Conservation (phyloP, 2,888 invertebrate genomes). For the Leptura quadrifasciata region DNA sequence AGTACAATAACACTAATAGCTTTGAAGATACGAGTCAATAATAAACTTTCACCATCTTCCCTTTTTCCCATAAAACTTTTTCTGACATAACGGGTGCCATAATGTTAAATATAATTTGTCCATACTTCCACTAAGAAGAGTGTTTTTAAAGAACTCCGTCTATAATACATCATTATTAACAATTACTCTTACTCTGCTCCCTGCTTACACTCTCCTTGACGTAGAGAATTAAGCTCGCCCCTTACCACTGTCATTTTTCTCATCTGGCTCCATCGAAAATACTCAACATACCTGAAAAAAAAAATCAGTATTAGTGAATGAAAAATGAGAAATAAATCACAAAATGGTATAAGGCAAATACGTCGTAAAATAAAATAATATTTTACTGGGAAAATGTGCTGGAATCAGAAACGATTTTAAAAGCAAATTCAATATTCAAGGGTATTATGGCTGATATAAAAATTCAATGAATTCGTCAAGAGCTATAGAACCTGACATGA, state of each 20-base stretch:
- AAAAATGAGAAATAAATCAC: background rate
- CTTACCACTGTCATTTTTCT: background rate
- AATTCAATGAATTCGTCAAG: constrained; percentile 62
- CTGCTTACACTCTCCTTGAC: background rate
- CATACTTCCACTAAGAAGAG: too few relatives aligned
- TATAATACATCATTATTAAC: too few relatives aligned
- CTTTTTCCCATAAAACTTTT: too few relatives aligned
- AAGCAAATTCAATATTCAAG: constrained; percentile 53
- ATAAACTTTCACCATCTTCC: too few relatives aligned
- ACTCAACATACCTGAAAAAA: background rate
- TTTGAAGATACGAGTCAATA: too few relatives aligned
- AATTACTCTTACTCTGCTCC: background rate
- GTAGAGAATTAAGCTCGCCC: background rate
- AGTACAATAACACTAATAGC: too few relatives aligned
- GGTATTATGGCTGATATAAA: constrained; percentile 56
- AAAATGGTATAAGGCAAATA: constrained; percentile 15
- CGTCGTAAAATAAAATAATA: constrained; percentile 34
- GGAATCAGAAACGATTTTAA: constrained; percentile 49
- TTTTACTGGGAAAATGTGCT: constrained; percentile 40
- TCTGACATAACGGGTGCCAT: too few relatives aligned
- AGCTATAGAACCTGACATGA: constrained; percentile 58
- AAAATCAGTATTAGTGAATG: constrained; percentile 5
- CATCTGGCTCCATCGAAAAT: background rate
- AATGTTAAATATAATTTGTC: too few relatives aligned
- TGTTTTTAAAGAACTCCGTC: too few relatives aligned